Conservation (phyloP, 2,113 vertebrate species). For the Corapipo altera region DNA sequence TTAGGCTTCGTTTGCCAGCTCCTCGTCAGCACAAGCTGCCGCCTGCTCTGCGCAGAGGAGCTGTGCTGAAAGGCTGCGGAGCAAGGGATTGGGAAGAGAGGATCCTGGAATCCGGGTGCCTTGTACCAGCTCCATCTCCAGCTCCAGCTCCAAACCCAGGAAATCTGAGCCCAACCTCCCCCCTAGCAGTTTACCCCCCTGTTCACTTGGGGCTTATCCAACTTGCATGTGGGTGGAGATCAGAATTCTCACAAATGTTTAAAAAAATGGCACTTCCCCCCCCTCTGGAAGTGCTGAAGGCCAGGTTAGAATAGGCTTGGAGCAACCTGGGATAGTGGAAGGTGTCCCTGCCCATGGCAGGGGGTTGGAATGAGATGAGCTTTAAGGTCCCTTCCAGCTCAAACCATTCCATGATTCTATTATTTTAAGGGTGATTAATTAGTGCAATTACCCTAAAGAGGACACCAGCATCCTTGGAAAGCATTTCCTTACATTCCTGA, state of each 20-base stretch:
- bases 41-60: neutral
- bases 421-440: neutral
- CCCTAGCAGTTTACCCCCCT: rapidly evolving
- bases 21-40: neutral
- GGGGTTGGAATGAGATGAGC: neutral
- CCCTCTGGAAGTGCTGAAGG: neutral
- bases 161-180: rapidly evolving
- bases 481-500: neutral
- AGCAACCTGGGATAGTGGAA: neutral
- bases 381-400: neutral
- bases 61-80: neutral
- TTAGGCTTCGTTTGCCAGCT: neutral
- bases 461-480: neutral
- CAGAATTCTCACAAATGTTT: neutral
- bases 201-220: neutral
- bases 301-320: neutral
- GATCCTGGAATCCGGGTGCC: rapidly evolving
- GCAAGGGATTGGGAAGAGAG: neutral
- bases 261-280: neutral
- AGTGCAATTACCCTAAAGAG: neutral
- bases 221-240: rapidly evolving
- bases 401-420: rapidly evolving
- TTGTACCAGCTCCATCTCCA: neutral
- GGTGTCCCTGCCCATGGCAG: neutral
- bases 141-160: neutral